Base-by-base conservation (phyloP, 2,113 vertebrate species). In the Vulpes ferrilata region DNA sequence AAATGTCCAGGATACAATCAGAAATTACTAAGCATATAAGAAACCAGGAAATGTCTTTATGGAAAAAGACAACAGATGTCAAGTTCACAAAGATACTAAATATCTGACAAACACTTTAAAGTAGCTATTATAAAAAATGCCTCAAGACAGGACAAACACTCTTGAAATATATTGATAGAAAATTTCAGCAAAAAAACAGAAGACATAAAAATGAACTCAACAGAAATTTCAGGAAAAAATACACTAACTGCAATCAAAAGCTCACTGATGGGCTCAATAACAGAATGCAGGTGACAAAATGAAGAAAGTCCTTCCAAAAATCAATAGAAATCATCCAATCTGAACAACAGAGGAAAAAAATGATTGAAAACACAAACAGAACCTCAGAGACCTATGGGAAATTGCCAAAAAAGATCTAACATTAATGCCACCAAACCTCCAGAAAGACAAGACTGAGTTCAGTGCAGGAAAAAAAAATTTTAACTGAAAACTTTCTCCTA, bases 21-120 rank as follows among this genome's bases (percentile, higher is more conserved):
- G 53, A 95, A 93, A 71, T 13, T 83, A 76, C 23, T 88, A n/a
- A 91, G n/a, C 27, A 57, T 48, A 69, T 8, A 92, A 83, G 76
- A 19, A 84, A 48, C 19, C 22, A 92, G 60, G 10, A 82, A 88
- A 64, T 22, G 3, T 22, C 38, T 88, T 62, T 80, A 62, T 43
- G 7, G 43, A 35, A 88, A 79, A 91, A 83, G 43, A 65, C 25
- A 76, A 62, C 12, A 38, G 9, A 88, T 51, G 17, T 2, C 13
- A 87, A 76, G 19, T 19, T 65, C 19, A 32, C 7, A 94, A 83
- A 94, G 13, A 85, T 53, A 59, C 19, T 65, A 79, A 84, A 74
- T 30, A 59, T 35, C 35, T n/a, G 11, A 78, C 3, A 83, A 87
- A 88, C 4, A 22, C 43, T 83, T 79, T 60, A 43, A 93, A 76